Conservation (phyloP, 2,797 vertebrate species). For the Oceanodroma leucorhoa region DNA sequence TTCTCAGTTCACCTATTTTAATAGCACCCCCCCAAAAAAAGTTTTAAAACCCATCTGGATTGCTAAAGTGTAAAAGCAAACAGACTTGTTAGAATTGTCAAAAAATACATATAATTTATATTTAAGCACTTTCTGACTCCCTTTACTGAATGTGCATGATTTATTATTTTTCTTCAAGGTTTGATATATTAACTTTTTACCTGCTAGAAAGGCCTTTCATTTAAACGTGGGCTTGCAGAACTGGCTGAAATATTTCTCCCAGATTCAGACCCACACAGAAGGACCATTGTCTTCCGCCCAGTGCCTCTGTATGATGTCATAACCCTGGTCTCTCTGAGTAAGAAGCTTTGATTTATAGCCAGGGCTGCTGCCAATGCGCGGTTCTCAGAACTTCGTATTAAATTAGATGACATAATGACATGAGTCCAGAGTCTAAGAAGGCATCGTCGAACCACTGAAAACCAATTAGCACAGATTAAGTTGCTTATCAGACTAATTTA, state of each 20-base stretch:
- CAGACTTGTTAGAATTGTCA: constrained; percentile 37
- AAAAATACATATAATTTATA: constrained; percentile 18
- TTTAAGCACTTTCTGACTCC: constrained; percentile 20
- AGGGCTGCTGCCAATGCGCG: background rate
- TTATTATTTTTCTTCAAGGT: constrained; percentile 49
- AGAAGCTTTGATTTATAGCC: constrained; percentile 53
- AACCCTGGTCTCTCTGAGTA: constrained; percentile 16
- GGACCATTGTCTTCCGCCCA: constrained; percentile 47
- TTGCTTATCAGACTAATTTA: background rate
- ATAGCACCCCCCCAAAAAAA: background rate
- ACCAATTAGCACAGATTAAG: background rate
- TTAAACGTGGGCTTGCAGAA: constrained; percentile 13
- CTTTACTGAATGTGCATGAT: constrained; percentile 7
- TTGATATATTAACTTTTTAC: constrained; percentile 63
- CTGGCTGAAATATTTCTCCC: constrained; percentile 42
- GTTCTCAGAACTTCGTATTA: constrained; percentile 32
- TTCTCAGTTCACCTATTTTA: constrained; percentile 25
- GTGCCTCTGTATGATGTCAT: constrained; percentile 50
- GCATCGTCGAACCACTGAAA: background rate
- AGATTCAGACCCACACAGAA: constrained; percentile 45
- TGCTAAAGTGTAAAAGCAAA: constrained; percentile 45
- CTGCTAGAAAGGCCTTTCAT: constrained; percentile 53
- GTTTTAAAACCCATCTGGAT: background rate
- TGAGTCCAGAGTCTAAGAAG: background rate
- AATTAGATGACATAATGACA: constrained; percentile 54